Conservation (phyloP, 2,113 vertebrate genomes). For the Pomatostomus ruficeps region DNA sequence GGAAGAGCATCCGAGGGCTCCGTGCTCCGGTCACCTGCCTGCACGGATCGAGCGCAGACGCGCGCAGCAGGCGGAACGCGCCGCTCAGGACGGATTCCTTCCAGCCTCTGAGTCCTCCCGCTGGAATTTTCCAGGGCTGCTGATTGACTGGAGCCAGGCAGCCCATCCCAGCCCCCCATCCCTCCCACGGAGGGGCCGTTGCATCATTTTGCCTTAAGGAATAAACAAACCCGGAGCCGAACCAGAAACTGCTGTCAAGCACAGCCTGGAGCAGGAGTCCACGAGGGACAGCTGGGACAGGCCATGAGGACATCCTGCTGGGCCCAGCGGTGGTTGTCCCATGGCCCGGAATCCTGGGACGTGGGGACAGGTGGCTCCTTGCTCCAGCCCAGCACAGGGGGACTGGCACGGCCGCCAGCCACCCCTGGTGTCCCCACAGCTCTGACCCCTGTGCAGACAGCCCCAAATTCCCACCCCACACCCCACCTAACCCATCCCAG, state of each 20-base stretch:
- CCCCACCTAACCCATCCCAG: not conserved
- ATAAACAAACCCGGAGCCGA: not conserved
- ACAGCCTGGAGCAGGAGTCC: not conserved
- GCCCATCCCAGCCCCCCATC: slow-evolving; percentile 38
- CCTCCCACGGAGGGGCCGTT: slow-evolving; percentile 33
- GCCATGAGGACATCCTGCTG: not conserved
- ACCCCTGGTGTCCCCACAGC: accelerated
- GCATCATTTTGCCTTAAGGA: slow-evolving; percentile 57
- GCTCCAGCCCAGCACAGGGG: not conserved
- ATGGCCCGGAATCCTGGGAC: not conserved
- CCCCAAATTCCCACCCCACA: not conserved
- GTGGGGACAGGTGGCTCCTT: not conserved
- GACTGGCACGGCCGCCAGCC: accelerated
- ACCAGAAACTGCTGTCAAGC: not conserved
- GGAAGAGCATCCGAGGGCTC: not conserved
- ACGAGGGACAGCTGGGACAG: not conserved
- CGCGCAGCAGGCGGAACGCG: accelerated
- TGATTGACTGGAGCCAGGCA: slow-evolving; percentile 11
- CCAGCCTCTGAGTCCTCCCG: not conserved
- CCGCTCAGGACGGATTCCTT: not conserved
- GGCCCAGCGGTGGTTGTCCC: not conserved
- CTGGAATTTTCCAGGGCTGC: slow-evolving; percentile 55
- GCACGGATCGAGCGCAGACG: accelerated
- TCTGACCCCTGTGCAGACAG: not conserved
- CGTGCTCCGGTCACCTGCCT: not conserved